Conservation (phyloP, 2,113 vertebrate genomes). For the Anolis sagrei region DNA sequence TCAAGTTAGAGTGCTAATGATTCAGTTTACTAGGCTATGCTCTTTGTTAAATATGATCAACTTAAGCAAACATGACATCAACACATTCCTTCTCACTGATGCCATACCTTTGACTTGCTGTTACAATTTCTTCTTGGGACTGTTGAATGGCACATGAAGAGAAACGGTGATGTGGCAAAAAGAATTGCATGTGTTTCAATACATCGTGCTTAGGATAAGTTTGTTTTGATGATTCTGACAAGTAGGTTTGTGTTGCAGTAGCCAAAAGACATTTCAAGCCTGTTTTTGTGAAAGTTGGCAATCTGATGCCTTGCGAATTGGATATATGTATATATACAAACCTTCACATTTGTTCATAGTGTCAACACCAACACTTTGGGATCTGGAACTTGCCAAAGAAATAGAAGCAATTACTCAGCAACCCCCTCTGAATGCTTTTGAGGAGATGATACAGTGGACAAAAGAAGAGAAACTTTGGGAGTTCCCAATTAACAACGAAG, state of each 20-base stretch:
- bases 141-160: background rate
- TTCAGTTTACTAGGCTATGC: background rate
- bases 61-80: background rate
- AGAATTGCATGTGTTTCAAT: background rate
- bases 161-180: slow-evolving; percentile 19
- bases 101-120: background rate
- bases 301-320: background rate
- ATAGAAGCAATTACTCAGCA: slow-evolving; percentile 75
- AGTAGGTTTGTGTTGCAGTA: slow-evolving; percentile 13
- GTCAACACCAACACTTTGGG: slow-evolving; percentile 87
- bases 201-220: background rate
- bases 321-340: background rate
- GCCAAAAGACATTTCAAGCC: background rate
- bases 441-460: slow-evolving; percentile 97
- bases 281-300: background rate
- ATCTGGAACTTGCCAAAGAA: slow-evolving; percentile 85
- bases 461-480: slow-evolving; percentile 92
- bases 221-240: slow-evolving; percentile 18
- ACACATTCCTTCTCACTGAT: background rate
- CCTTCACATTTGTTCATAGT: slow-evolving; percentile 49
- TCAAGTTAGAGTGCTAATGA: background rate
- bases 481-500: slow-evolving; percentile 92
- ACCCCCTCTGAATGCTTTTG: slow-evolving; percentile 86
- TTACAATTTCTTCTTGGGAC: background rate
- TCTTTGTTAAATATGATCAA: background rate